Evolutionary conservation across 2,797 vertebrate species (phyloP).

Genomic region (Antrozous pallidus): DNA sequence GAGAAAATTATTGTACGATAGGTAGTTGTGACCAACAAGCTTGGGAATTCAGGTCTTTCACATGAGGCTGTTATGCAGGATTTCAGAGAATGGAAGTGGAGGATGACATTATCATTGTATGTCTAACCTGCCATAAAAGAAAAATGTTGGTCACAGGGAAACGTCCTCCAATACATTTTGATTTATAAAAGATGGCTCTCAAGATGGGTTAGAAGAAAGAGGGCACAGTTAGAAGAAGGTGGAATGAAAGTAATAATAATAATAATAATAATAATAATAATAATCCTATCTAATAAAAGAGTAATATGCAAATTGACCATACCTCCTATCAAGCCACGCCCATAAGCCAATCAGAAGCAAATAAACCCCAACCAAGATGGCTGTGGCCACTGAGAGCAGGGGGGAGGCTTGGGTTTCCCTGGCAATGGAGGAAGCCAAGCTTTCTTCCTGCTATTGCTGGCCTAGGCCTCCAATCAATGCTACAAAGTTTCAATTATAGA

Average conservation of each 20-base stretch:
- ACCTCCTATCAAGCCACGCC: no score
- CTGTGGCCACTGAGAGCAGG: no score
- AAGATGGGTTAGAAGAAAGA: not conserved
- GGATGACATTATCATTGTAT: not conserved
- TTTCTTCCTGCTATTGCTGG: no score
- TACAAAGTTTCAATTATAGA: no score
- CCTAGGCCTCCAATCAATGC: no score
- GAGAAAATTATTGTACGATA: not conserved
- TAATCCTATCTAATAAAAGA: no score
- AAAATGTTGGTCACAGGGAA: not conserved
- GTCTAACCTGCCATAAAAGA: not conserved
- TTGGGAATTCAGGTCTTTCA: not conserved
- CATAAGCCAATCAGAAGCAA: no score
- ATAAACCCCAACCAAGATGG: no score
- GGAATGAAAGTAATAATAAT: not conserved
- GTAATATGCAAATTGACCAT: no score
- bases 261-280: not conserved
- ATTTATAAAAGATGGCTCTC: not conserved
- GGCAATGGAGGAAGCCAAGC: no score
- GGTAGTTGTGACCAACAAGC: not conserved
- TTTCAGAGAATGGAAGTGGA: not conserved
- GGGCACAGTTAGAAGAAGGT: not conserved
- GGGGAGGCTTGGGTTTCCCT: no score
- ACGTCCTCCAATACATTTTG: not conserved
- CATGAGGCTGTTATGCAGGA: not conserved